A percentile compares a stretch with the other conserved stretches of the same genome.
phyloP scores from a whole-genome alignment of 2,113 vertebrate species.

The Nycticebus coucang region DNA sequence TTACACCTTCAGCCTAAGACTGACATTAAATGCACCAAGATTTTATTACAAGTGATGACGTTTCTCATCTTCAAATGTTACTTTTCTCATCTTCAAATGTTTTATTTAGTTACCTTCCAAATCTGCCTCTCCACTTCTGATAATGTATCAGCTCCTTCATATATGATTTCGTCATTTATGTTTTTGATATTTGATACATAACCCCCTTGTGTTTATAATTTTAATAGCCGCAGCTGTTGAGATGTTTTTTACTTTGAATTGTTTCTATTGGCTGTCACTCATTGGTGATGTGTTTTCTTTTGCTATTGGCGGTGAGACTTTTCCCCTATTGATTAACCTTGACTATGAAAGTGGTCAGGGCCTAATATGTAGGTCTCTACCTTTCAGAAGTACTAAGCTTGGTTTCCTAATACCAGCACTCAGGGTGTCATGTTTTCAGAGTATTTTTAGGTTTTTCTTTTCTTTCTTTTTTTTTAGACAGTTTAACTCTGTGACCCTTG shows the following conservation, averaged over 20 bases:
- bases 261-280: not conserved
- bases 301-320: not conserved
- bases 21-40: not conserved
- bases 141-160: not conserved
- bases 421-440: not conserved
- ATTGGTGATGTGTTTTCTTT: not conserved
- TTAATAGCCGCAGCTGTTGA: not conserved
- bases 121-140: not conserved
- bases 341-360: not conserved
- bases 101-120: not conserved
- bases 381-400: not conserved
- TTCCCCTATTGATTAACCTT: not conserved
- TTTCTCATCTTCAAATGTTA: not conserved
- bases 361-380: not conserved
- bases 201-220: not conserved
- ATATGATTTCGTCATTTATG: not conserved
- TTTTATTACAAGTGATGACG: not conserved
- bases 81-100: not conserved
- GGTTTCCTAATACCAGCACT: not conserved
- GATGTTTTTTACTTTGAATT: not conserved
- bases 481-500: too few relatives aligned
- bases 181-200: not conserved
- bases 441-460: not conserved
- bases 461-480: too few relatives aligned
- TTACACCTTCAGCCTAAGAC: not conserved